A percentile compares a stretch with the other conserved stretches of the same genome.
Evolutionary conservation across 2,113 vertebrate species (phyloP).

Genomic region (Donacobius atricapilla): DNA sequence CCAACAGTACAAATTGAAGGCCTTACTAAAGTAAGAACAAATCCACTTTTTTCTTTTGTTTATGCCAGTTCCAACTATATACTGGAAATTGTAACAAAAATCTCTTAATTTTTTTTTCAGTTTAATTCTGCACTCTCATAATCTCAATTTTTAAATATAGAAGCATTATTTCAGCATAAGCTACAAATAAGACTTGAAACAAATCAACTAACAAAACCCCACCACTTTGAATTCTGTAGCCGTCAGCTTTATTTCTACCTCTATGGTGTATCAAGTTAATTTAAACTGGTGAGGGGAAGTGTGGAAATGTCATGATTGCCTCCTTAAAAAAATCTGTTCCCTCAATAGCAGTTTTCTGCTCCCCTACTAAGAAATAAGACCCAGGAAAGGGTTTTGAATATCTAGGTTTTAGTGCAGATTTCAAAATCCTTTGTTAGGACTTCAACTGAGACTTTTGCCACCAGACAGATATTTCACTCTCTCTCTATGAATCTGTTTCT

Average conservation of each 20-base stretch:
- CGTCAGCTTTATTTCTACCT: neutral
- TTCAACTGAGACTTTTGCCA: constrained; percentile 3
- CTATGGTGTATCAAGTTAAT: neutral
- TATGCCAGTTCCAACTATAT: neutral
- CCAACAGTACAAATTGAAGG: neutral
- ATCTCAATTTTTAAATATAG: neutral
- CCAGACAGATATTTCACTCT: constrained; percentile 27
- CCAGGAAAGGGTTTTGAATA: neutral
- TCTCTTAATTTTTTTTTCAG: neutral
- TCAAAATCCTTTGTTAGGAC: constrained; percentile 47
- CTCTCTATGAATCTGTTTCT: constrained; percentile 40
- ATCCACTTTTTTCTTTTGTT: neutral
- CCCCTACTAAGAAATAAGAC: constrained; percentile 18
- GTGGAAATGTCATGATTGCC: neutral
- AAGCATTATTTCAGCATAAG: neutral
- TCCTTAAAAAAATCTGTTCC: constrained; percentile 30
- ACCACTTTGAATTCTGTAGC: neutral
- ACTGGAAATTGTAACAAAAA: neutral
- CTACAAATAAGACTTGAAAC: neutral
- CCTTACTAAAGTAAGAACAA: neutral
- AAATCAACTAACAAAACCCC: neutral
- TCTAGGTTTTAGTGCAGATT: neutral
- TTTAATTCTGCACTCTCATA: neutral
- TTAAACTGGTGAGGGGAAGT: neutral
- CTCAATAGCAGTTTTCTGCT: constrained; percentile 14